These are phyloP conservation scores for Eustalomyia histrio DNA, from an alignment of 2,888 invertebrate species.

Conservation along the genomic window DNA sequence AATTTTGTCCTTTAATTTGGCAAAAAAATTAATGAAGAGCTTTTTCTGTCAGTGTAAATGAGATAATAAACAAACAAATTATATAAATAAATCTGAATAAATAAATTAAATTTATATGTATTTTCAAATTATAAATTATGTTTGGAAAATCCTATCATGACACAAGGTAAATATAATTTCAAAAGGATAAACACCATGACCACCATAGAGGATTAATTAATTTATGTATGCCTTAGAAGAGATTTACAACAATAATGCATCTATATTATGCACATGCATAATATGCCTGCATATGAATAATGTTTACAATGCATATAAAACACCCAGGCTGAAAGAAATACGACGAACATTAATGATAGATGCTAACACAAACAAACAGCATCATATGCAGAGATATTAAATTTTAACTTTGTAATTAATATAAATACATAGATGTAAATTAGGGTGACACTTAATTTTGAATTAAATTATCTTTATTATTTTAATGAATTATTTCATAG, in stretches of 20 bases:
- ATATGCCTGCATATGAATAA: neutral
- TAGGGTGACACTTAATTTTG: neutral
- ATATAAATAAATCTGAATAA: too few relatives aligned
- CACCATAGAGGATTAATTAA: neutral
- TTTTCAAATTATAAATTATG: neutral
- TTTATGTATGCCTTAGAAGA: slow-evolving; percentile 2
- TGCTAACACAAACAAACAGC: neutral
- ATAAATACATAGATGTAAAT: neutral
- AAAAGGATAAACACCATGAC: neutral
- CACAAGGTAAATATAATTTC: neutral
- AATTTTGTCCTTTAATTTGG: too few relatives aligned
- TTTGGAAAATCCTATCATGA: neutral
- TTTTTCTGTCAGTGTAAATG: too few relatives aligned
- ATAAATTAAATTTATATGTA: neutral
- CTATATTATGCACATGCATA: neutral
- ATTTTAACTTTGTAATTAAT: neutral
- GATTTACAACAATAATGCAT: neutral
- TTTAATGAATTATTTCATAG: too few relatives aligned
- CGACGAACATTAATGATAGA: neutral
- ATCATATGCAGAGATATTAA: neutral
- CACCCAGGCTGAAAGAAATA: neutral
- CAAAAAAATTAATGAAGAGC: too few relatives aligned
- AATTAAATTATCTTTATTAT: too few relatives aligned
- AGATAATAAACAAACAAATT: too few relatives aligned
- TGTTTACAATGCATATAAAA: neutral